Percentiles rank a stretch among this genome's conserved stretches.
Evolutionary conservation across 2,797 vertebrate genomes (phyloP).

Genomic region (Cuculus canorus): DNA sequence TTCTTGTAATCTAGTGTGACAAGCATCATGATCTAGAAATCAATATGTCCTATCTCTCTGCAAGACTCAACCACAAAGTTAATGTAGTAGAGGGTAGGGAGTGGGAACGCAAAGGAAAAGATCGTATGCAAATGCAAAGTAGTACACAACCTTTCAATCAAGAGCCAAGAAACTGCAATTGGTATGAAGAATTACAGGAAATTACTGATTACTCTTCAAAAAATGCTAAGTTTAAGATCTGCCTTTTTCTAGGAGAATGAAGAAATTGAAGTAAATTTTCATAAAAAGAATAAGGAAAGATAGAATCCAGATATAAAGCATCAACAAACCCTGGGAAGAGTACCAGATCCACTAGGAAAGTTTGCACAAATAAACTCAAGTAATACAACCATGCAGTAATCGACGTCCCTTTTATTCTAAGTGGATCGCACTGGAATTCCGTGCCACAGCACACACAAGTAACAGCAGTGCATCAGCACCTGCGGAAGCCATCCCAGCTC

Average conservation of each 20-base stretch:
- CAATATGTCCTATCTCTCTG: not conserved
- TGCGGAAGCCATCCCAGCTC: not conserved
- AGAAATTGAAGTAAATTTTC: not conserved
- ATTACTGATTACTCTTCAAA: not conserved
- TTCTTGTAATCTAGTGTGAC: not conserved
- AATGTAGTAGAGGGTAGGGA: not conserved
- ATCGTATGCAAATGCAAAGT: not conserved
- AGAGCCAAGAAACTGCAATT: not conserved
- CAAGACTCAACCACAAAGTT: not conserved
- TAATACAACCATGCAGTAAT: not conserved
- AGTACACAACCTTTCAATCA: not conserved
- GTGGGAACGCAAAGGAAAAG: not conserved
- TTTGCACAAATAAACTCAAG: not conserved
- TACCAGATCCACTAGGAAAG: not conserved
- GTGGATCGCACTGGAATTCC: not conserved
- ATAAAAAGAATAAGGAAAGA: not conserved
- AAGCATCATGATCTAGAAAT: not conserved
- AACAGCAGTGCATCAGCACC: not conserved
- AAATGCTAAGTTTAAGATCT: not conserved
- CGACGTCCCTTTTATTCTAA: not conserved
- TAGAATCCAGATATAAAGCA: not conserved
- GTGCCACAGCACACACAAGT: fast-evolving
- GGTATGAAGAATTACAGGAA: not conserved
- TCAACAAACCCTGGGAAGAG: not conserved
- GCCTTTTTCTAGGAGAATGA: not conserved